These are phyloP conservation scores for Ferrisia virgata DNA, from an alignment of 2,888 invertebrate genomes.

Conservation along the genomic window DNA sequence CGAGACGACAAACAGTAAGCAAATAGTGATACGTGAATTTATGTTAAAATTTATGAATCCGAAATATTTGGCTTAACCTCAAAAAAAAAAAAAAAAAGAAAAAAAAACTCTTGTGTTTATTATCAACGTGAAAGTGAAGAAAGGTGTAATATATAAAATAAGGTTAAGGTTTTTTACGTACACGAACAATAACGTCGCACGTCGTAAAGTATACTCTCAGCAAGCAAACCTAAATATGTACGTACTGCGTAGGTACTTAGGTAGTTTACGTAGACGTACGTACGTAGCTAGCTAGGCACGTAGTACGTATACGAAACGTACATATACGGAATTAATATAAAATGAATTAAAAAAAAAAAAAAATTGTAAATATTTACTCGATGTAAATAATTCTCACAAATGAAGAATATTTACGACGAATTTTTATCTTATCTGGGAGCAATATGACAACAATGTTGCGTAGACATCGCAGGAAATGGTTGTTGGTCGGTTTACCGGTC, in stretches of 20 bases:
- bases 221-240: neutral
- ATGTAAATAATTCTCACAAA: neutral
- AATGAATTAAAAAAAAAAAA: neutral
- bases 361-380: neutral
- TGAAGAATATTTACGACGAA: neutral
- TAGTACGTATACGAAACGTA: too few relatives aligned
- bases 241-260: neutral
- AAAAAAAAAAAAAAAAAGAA: too few relatives aligned
- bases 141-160: neutral
- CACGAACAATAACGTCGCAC: neutral
- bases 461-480: slow-evolving; percentile 18
- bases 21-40: neutral
- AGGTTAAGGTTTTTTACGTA: slow-evolving; percentile 9
- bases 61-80: neutral
- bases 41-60: neutral
- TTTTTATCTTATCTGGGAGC: slow-evolving; percentile 26
- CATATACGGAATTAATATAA: too few relatives aligned
- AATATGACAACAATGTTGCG: slow-evolving; percentile 29
- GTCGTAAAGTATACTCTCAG: neutral
- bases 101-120: too few relatives aligned
- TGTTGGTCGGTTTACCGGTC: slow-evolving; percentile 9
- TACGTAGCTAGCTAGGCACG: too few relatives aligned
- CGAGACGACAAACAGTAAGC: neutral
- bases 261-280: too few relatives aligned
- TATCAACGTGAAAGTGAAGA: neutral